A percentile compares a stretch with the other conserved stretches of the same genome.
phyloP scores from a whole-genome alignment of 2,797 vertebrate species.

The Morelia viridis region DNA sequence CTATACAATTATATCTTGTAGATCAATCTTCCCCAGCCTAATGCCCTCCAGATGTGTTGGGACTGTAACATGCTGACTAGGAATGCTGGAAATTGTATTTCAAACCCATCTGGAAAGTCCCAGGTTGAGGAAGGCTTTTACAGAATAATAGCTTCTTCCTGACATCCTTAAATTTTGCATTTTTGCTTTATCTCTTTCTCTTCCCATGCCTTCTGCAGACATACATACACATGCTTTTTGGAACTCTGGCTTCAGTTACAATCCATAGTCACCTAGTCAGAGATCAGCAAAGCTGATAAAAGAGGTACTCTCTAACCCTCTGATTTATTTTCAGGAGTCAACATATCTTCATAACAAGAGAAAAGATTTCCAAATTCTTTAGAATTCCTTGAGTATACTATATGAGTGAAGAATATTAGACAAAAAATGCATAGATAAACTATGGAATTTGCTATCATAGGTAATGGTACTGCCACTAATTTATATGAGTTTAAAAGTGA shows the following conservation, averaged over 20 bases:
- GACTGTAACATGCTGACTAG: neutral
- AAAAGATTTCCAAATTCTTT: neutral
- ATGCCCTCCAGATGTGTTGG: neutral
- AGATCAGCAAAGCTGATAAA: slow-evolving; percentile 6
- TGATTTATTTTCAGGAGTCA: neutral
- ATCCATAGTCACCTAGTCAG: neutral
- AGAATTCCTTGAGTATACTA: neutral
- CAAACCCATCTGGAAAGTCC: neutral
- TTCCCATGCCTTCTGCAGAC: neutral
- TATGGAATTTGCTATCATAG: neutral
- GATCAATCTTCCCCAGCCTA: neutral
- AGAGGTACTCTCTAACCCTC: neutral
- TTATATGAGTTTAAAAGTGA: neutral
- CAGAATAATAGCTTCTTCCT: neutral
- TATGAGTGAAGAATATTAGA: neutral
- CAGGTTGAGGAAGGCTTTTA: neutral
- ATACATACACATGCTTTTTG: neutral
- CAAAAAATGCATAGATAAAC: neutral
- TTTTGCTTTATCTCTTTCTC: neutral
- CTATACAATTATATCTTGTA: neutral
- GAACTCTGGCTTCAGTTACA: neutral
- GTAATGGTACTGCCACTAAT: neutral
- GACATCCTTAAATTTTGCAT: neutral
- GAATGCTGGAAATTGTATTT: neutral
- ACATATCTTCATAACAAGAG: slow-evolving; percentile 23